Evolutionary conservation across 1,140 invertebrate genomes (phyloP), one percentile per base, ranked within the genome.

Genomic region (Nomia melanderi): DNA sequence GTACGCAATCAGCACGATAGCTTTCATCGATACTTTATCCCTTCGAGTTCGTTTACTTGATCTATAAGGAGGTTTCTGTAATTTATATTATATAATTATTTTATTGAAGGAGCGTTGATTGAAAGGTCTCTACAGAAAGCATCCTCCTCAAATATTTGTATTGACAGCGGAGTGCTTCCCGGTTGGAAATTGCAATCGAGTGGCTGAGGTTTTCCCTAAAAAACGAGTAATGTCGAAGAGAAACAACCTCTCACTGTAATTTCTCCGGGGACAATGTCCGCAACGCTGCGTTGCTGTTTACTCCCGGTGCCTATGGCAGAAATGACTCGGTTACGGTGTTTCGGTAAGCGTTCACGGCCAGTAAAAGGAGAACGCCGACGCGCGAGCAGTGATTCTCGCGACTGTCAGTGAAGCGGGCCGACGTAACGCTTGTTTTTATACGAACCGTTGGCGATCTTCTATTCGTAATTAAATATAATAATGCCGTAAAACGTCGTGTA

Each of bases 191-290:
- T 50, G 47, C 47, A 20, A n/a, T 17, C 47, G 47, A 50, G n/a
- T 8, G 4, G 47, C n/a, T 6, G 47, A 50, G n/a, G n/a, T 5
- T 50, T 50, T n/a, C 7, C 8, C 0, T 20, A 8, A 20, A n/a
- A n/a, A 50, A 1, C 20, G 5, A 5, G n/a, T 50, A 50, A n/a
- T 17, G 1, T 50, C 20, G 20, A 17, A n/a, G 47, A 50, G n/a
- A 50, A 17, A n/a, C 8, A 50, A 20, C 20, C 47, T n/a, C 47
- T 50, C 47, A 5, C 5, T 8, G 47, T 70, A 83, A 83, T 83
- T 83, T 82, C 69, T 78, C 67, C n/a, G 14, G 31, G 44, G 44
- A 29, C 62, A 56, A 36, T 23, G 66, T 36, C 39, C 41, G 20
- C 11, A 17, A 36, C 47, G 50, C 31, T 20, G 50, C 41, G 54